These are phyloP conservation scores for Catalaphyllia jardinei DNA, from an alignment of 64 coral and sea anemone species.

Conservation along the genomic window DNA sequence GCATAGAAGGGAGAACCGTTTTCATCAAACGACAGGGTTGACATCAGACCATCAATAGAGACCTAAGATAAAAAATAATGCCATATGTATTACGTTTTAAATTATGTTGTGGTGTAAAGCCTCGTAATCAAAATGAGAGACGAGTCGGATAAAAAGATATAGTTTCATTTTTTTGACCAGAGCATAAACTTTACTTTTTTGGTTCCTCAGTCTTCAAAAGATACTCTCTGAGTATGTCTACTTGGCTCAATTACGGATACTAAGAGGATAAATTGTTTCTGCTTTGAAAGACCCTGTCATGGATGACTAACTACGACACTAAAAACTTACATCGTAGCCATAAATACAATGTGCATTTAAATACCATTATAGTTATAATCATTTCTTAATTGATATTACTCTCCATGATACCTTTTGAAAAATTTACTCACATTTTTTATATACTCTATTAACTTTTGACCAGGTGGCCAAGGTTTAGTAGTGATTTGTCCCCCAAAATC, in stretches of 20 bases:
- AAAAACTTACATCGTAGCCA: background rate
- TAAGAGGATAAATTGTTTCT: too few relatives aligned
- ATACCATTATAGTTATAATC: background rate
- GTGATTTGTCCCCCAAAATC: constrained; percentile 9
- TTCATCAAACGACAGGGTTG: constrained; percentile 44
- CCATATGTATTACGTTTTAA: background rate
- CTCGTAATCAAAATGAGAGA: too few relatives aligned
- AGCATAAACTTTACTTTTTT: too few relatives aligned
- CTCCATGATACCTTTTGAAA: background rate
- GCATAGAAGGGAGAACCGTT: constrained; percentile 43
- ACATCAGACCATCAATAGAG: constrained; percentile 52
- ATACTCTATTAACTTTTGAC: constrained; percentile 30
- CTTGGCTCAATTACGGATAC: too few relatives aligned
- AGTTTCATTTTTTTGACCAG: too few relatives aligned
- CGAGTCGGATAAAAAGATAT: too few relatives aligned
- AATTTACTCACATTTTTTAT: constrained; percentile 32
- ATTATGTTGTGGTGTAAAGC: too few relatives aligned
- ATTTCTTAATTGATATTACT: too few relatives aligned
- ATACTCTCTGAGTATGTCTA: too few relatives aligned
- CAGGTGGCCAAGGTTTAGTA: constrained; percentile 26
- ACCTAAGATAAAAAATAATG: constrained; percentile 3
- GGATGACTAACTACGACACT: too few relatives aligned
- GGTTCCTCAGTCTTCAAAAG: too few relatives aligned
- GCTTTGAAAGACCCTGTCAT: too few relatives aligned
- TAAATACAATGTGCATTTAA: background rate